Conservation (phyloP, 2,797 vertebrate species). For the Nyctalus aviator region DNA sequence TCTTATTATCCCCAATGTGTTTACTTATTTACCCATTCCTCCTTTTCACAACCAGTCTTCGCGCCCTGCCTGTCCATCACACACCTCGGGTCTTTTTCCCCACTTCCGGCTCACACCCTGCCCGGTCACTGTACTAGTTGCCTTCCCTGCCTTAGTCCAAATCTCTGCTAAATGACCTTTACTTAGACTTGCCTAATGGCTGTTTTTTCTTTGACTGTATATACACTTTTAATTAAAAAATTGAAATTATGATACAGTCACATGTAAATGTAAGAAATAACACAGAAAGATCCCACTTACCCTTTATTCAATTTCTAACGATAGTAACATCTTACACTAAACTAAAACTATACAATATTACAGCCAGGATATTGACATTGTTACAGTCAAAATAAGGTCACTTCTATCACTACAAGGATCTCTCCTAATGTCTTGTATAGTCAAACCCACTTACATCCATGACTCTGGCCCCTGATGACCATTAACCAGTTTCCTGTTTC, state of each 20-base stretch:
- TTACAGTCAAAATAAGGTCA: background rate
- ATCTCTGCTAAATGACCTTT: background rate
- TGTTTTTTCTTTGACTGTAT: background rate
- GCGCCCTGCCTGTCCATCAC: background rate
- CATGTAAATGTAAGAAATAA: background rate
- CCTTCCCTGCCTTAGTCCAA: background rate
- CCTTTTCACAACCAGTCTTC: background rate
- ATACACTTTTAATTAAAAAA: background rate
- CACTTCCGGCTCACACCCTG: background rate
- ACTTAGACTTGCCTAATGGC: background rate
- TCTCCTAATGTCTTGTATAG: background rate
- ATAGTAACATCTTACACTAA: background rate
- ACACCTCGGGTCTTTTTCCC: background rate
- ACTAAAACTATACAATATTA: background rate
- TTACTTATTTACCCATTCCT: background rate
- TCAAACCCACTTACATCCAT: background rate
- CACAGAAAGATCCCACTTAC: background rate
- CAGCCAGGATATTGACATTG: background rate
- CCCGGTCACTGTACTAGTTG: background rate
- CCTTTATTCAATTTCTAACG: background rate
- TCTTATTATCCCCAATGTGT: background rate
- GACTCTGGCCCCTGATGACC: background rate
- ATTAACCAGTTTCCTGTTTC: background rate
- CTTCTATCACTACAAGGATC: background rate
- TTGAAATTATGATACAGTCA: background rate